These are phyloP conservation scores for Oncopodura yosiiana DNA, from an alignment of 1,140 invertebrate species.

Conservation along the genomic window DNA sequence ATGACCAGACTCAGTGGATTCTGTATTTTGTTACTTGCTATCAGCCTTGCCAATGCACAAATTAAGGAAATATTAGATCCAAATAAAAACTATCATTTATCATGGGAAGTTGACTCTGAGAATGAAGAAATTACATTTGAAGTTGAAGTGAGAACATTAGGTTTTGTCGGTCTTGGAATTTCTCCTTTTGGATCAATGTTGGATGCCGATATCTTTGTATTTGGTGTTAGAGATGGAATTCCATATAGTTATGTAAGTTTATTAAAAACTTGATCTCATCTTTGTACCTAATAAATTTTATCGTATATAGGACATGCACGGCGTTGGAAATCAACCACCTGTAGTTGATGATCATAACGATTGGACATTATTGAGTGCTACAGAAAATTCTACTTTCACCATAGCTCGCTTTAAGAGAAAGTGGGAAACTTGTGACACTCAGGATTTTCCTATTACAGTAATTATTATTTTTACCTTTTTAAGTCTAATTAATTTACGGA, in stretches of 20 bases:
- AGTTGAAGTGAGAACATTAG: conserved; percentile 1
- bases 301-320: conserved; percentile 6
- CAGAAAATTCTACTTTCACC: conserved; percentile 68
- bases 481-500: neutral
- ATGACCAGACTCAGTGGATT: no score
- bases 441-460: conserved; percentile 44
- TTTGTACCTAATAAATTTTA: no score
- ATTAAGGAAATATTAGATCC: neutral
- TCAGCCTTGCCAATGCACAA: neutral
- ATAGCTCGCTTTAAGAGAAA: conserved; percentile 58
- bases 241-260: no score
- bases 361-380: conserved; percentile 55
- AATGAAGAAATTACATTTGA: conserved; percentile 2
- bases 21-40: no score
- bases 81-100: neutral
- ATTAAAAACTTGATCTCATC: no score
- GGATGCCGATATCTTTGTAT: conserved; percentile 1
- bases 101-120: conserved; percentile 1
- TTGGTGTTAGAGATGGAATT: no score
- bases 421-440: conserved; percentile 67
- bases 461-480: neutral
- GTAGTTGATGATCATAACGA: conserved; percentile 58
- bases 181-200: neutral
- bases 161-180: conserved; percentile 12
- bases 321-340: neutral